Conservation (phyloP, 2,888 invertebrate species). For the Diarsia mendica region DNA sequence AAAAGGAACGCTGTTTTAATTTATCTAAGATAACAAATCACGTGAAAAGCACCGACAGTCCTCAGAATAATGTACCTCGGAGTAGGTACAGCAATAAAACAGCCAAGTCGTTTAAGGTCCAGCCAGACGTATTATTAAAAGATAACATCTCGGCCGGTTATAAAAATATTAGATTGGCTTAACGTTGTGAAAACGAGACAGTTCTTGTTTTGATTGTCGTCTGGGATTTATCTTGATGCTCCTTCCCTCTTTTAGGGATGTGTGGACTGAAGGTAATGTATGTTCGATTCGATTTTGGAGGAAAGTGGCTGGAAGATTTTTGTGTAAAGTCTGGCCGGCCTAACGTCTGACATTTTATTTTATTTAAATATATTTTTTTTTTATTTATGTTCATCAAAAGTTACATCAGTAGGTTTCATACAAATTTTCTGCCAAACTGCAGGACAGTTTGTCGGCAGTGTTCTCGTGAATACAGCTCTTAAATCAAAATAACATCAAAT, state of each 20-base stretch:
- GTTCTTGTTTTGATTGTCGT: constrained; percentile 67
- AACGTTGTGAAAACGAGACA: constrained; percentile 64
- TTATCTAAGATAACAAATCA: constrained; percentile 2
- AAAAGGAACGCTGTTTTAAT: background rate
- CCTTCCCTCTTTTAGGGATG: constrained; percentile 52
- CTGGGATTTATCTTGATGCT: constrained; percentile 52
- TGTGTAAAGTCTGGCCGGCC: no score
- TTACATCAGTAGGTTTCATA: no score
- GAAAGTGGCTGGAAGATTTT: no score
- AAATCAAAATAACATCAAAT: no score
- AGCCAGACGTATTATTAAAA: constrained; percentile 78
- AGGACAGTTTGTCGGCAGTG: no score
- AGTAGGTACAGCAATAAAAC: constrained; percentile 42
- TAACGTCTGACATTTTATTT: no score
- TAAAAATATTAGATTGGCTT: constrained; percentile 84
- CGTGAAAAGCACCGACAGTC: background rate
- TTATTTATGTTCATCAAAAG: no score
- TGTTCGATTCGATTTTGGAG: background rate
- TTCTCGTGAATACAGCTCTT: no score
- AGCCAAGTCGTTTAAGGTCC: constrained; percentile 30
- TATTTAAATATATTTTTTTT: no score
- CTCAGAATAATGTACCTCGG: constrained; percentile 9
- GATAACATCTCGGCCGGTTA: constrained; percentile 80
- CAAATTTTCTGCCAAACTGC: no score
- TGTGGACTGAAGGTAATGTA: background rate